These are phyloP conservation scores for Peromyscus attwateri DNA, from an alignment of 2,797 vertebrate genomes.

Conservation along the genomic window DNA sequence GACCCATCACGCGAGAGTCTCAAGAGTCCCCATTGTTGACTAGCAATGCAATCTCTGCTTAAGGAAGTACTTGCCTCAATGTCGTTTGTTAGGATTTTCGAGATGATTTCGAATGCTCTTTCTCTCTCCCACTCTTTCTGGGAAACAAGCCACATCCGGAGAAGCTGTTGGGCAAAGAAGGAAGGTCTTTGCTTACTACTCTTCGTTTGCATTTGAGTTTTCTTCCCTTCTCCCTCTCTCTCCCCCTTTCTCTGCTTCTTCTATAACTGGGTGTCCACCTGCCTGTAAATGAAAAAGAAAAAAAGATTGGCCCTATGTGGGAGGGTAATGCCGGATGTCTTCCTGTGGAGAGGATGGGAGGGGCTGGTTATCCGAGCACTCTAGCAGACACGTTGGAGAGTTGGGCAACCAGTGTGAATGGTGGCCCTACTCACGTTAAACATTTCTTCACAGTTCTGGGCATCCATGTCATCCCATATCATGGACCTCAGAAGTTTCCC, in stretches of 20 bases:
- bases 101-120: conserved; percentile 77
- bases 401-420: fast-evolving
- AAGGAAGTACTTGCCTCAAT: neutral
- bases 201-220: neutral
- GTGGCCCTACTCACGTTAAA: conserved; percentile 77
- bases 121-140: conserved; percentile 83
- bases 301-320: fast-evolving
- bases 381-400: neutral
- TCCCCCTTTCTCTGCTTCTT: neutral
- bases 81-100: conserved; percentile 61
- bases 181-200: neutral
- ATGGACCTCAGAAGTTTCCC: conserved; percentile 78
- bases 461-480: conserved; percentile 69
- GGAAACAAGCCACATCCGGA: conserved; percentile 82
- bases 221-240: neutral
- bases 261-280: neutral
- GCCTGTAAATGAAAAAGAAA: neutral
- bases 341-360: neutral
- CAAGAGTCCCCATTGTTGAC: neutral
- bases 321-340: fast-evolving
- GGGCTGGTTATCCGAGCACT: neutral
- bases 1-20: neutral
- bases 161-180: conserved; percentile 78
- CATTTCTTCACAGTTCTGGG: conserved; percentile 81
- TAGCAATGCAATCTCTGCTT: neutral